Evolutionary conservation across 2,797 vertebrate genomes (phyloP).

Genomic region (Lepilemur septentrionalis): DNA sequence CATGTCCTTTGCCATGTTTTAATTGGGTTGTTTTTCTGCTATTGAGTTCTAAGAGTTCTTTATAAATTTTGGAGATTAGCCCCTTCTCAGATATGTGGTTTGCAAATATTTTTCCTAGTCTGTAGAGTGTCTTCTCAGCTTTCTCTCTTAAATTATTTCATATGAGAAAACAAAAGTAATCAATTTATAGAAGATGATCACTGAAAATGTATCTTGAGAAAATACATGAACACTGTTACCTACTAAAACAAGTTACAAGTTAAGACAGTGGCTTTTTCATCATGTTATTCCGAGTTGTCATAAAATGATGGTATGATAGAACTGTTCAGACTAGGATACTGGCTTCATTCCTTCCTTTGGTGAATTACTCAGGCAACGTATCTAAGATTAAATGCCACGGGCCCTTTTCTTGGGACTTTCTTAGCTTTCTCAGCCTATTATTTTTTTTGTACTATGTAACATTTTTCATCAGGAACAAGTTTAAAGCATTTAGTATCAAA

Average conservation of each 20-base stretch:
- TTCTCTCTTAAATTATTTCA: background rate
- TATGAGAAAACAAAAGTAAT: background rate
- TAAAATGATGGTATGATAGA: conserved; percentile 25
- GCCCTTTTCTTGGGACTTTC: background rate
- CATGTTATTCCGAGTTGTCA: conserved; percentile 32
- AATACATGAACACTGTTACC: background rate
- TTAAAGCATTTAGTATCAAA: conserved; percentile 33
- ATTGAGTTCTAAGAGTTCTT: background rate
- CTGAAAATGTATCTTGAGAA: background rate
- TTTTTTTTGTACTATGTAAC: conserved; percentile 12
- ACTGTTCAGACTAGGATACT: background rate
- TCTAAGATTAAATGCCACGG: background rate
- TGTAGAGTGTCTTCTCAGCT: background rate
- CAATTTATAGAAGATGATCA: background rate
- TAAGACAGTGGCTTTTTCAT: background rate
- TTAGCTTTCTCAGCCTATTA: background rate
- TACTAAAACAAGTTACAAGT: conserved; percentile 50
- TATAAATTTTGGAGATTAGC: background rate
- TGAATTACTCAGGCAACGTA: background rate
- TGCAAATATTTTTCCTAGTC: background rate
- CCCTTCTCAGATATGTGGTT: background rate
- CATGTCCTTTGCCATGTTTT: background rate
- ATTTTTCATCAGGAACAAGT: conserved; percentile 25
- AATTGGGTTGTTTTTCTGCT: background rate
- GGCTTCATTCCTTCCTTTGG: background rate